Evolutionary conservation across 2,113 vertebrate genomes (phyloP), one percentile per base, ranked within the genome.

Genomic region (Pachyramphus minor): DNA sequence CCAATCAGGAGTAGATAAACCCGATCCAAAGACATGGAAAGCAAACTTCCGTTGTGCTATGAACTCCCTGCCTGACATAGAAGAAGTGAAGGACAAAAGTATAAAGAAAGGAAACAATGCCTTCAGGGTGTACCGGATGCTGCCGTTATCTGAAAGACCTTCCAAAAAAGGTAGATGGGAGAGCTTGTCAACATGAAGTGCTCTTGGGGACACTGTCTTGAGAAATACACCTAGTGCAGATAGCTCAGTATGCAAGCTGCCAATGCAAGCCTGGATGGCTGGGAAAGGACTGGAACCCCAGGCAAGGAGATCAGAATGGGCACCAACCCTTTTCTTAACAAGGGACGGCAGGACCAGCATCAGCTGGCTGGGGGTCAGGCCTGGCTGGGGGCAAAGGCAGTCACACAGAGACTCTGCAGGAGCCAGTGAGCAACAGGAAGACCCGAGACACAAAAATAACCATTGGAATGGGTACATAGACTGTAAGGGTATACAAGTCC

Each of bases 71-170:
- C 99, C 99, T 45, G 99, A 99, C 89, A 99, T 99, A 31, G 99
- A 99, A 96, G 99, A 99, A 98, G 99, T 99, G 78, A 99, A 99
- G 96, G 98, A 99, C 94, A 99, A 98, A 95, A 99, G 99, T 45
- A 99, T 98, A 97, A 99, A 99, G 97, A 99, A 99, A 97, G 99
- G 99, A 97, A 99, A 99, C 37, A 99, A 99, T 9, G 99, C 99
- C 64, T 99, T 99, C 97, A 98, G 99, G 83, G 99, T 99, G 16
- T 99, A 99, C 94, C 98, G 98, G 81, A 99, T 99, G 99, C 97
- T 99, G 84, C 99, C 99, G 0, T 97, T 98, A 8, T 97, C 99
- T 2, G 99, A 99, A 94, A 98, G 98, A 59, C 98, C 98, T 93
- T 97, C 98, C 49, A 99, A 99, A 97, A 99, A 99, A 99, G 99